Conservation (phyloP, 2,888 invertebrate species). For the Lagria hirta region DNA sequence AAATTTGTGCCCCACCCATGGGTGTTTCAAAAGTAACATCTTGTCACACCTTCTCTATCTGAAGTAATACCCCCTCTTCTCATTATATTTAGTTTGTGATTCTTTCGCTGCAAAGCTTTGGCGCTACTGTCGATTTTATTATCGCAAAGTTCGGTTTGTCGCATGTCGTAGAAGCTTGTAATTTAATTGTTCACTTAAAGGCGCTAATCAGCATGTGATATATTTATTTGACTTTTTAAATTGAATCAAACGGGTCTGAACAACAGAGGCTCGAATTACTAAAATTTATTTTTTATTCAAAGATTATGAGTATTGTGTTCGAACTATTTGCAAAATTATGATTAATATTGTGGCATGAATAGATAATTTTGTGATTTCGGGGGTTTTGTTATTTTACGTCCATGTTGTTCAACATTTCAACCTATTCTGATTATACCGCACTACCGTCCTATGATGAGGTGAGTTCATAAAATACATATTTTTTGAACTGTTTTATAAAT, state of each 20-base stretch:
- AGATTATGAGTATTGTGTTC: not conserved
- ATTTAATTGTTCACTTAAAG: conserved; percentile 42
- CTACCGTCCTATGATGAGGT: conserved; percentile 44
- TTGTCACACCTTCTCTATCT: conserved; percentile 27
- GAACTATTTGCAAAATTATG: not conserved
- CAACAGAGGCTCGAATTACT: conserved; percentile 9
- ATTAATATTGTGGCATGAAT: conserved; percentile 11
- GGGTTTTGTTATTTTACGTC: too few relatives aligned
- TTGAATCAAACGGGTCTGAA: conserved; percentile 12
- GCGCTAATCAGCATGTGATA: conserved; percentile 31
- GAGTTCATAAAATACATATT: conserved; percentile 23
- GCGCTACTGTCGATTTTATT: conserved; percentile 34
- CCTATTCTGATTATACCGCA: conserved; percentile 41
- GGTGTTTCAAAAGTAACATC: conserved; percentile 27
- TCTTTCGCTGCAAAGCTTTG: conserved; percentile 32
- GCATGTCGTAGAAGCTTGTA: conserved; percentile 39
- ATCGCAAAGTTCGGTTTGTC: conserved; percentile 34
- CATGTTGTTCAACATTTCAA: conserved; percentile 45
- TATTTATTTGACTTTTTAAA: conserved; percentile 30
- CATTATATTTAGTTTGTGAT: conserved; percentile 34
- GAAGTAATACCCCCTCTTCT: conserved; percentile 14
- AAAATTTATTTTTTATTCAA: not conserved
- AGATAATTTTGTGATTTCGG: conserved; percentile 5
- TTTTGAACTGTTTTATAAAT: not conserved
- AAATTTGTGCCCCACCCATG: conserved; percentile 30